A percentile compares a stretch with the other conserved stretches of the same genome.
phyloP scores from a whole-genome alignment of 2,888 invertebrate genomes.

The Neuroscelio doddi region DNA sequence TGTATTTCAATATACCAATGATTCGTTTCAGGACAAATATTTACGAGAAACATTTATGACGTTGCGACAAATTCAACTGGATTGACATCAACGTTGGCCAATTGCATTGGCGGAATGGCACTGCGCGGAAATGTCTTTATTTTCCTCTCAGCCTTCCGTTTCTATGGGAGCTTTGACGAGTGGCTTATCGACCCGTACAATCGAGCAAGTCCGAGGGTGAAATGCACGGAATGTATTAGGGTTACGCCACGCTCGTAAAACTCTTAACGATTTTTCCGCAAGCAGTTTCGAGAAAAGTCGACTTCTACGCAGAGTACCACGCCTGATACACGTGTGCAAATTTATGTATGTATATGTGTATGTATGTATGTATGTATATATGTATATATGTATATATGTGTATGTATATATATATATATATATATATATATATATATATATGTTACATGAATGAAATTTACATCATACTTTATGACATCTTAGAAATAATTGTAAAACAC shows the following conservation, averaged over 20 bases:
- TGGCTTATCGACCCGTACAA: slow-evolving; percentile 18
- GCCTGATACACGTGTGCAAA: not conserved
- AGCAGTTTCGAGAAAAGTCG: slow-evolving; percentile 33
- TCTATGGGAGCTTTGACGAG: slow-evolving; percentile 24
- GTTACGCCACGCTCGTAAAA: slow-evolving; percentile 39
- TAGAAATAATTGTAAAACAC: too few relatives aligned
- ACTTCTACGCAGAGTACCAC: not conserved
- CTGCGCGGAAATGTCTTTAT: slow-evolving; percentile 18
- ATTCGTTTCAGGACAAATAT: slow-evolving; percentile 21
- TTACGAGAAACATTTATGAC: slow-evolving; percentile 24
- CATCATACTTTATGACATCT: too few relatives aligned
- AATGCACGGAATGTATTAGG: slow-evolving; percentile 30
- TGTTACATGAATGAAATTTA: too few relatives aligned
- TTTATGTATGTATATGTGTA: too few relatives aligned
- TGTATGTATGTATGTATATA: too few relatives aligned
- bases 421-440: too few relatives aligned
- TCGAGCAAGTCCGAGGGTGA: slow-evolving; percentile 20
- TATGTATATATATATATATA: too few relatives aligned
- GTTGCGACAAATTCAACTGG: slow-evolving; percentile 14
- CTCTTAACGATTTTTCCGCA: slow-evolving; percentile 45
- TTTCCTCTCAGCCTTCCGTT: slow-evolving; percentile 12
- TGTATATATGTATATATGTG: too few relatives aligned
- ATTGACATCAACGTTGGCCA: slow-evolving; percentile 14
- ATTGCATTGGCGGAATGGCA: slow-evolving; percentile 3
- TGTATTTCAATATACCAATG: slow-evolving; percentile 1